A percentile compares a stretch with the other conserved stretches of the same genome.
Evolutionary conservation across 1,140 invertebrate species (phyloP).

Genomic region (Hypsibius dujardini): DNA sequence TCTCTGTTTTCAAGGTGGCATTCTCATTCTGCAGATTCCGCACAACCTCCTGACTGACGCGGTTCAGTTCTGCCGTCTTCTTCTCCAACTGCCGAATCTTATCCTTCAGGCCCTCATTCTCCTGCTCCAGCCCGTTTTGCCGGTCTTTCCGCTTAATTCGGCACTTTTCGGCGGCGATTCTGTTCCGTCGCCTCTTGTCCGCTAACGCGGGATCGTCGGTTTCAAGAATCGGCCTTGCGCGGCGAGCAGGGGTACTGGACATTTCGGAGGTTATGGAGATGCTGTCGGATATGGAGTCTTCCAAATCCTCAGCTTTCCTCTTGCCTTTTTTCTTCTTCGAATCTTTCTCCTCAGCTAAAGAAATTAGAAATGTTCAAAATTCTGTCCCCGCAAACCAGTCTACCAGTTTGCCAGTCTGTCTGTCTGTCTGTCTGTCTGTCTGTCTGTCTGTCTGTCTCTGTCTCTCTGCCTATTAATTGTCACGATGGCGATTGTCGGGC

Average conservation of each 20-base stretch:
- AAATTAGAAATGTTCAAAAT: too few species aligned
- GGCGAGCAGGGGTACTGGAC: neutral
- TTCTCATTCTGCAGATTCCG: neutral
- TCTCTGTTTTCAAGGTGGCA: neutral
- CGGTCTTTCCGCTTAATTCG: slow-evolving; percentile 4
- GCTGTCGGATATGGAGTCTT: neutral
- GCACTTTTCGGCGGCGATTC: slow-evolving; percentile 10
- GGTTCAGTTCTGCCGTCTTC: neutral
- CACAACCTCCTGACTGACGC: neutral
- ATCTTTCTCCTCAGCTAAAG: too few species aligned
- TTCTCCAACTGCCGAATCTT: neutral
- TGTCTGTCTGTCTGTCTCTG: too few species aligned
- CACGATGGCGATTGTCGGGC: too few species aligned
- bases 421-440: neutral
- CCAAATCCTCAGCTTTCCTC: neutral
- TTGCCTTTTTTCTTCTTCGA: neutral
- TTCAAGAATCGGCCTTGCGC: neutral
- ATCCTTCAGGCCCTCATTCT: neutral
- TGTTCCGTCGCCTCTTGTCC: slow-evolving; percentile 8
- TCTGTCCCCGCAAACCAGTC: too few species aligned
- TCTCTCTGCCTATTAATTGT: too few species aligned
- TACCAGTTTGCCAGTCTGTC: neutral
- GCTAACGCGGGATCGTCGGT: slow-evolving; percentile 10
- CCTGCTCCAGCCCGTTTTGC: neutral
- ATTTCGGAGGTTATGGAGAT: neutral